Evolutionary conservation across 2,888 invertebrate genomes (phyloP).

Genomic region (Holacanthella duospinosa): DNA sequence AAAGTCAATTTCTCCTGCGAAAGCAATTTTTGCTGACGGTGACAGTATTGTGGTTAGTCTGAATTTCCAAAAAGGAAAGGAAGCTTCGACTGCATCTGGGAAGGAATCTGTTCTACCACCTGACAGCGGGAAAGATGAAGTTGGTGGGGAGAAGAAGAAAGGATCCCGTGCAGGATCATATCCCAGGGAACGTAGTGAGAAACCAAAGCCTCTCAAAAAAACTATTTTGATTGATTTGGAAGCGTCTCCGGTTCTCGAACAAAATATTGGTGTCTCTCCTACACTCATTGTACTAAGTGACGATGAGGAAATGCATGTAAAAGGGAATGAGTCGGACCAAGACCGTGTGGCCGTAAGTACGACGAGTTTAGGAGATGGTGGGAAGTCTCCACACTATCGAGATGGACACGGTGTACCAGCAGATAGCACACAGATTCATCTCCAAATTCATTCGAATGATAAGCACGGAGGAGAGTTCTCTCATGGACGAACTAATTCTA

Average conservation of each 20-base stretch:
- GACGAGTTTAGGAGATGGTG: neutral
- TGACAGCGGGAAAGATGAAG: neutral
- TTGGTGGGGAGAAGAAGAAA: conserved; percentile 9
- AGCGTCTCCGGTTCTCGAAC: conserved; percentile 23
- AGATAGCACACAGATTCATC: conserved; percentile 23
- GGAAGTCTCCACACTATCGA: conserved; percentile 8
- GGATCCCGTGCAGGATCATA: neutral
- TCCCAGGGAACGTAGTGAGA: conserved; percentile 7
- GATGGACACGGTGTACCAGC: conserved; percentile 16
- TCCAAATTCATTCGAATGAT: conserved; percentile 12
- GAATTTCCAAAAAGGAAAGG: conserved; percentile 60
- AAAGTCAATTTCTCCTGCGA: conserved; percentile 57
- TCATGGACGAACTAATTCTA: neutral
- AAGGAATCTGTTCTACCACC: conserved; percentile 1
- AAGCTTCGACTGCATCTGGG: conserved; percentile 12
- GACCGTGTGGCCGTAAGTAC: conserved; percentile 14
- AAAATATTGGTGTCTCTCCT: conserved; percentile 23
- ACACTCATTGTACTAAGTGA: conserved; percentile 66
- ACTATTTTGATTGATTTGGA: conserved; percentile 30
- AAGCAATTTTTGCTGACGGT: conserved; percentile 84
- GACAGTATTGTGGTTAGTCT: conserved; percentile 88
- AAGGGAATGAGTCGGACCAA: conserved; percentile 1
- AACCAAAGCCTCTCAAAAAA: conserved; percentile 20
- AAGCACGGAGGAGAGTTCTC: neutral
- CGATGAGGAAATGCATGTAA: conserved; percentile 49